Percentiles rank a stretch among this genome's conserved stretches.
Evolutionary conservation across 2,888 invertebrate species (phyloP).

Genomic region (Syrphus vitripennis): DNA sequence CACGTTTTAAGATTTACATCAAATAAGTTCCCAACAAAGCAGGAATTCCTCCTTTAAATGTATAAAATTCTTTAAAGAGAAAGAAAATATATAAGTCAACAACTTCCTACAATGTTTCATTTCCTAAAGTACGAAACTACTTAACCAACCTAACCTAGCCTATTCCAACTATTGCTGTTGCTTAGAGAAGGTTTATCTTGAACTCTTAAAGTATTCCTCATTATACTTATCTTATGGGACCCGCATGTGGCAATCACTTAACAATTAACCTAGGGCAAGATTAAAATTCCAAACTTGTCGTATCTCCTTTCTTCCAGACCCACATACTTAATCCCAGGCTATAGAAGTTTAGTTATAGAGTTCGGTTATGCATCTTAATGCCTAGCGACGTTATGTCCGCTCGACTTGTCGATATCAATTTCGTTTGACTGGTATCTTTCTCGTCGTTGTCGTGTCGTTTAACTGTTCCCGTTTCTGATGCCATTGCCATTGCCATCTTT

Average conservation of each 20-base stretch:
- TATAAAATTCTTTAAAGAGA: neutral
- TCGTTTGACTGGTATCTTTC: constrained; percentile 40
- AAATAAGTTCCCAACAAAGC: neutral
- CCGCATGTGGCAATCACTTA: constrained; percentile 52
- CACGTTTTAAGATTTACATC: constrained; percentile 19
- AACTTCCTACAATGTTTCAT: constrained; percentile 9
- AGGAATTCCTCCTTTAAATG: neutral
- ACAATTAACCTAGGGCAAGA: constrained; percentile 61
- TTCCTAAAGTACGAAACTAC: neutral
- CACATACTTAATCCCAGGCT: constrained; percentile 1
- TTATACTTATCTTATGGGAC: constrained; percentile 28
- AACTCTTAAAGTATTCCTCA: constrained; percentile 13
- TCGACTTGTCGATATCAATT: constrained; percentile 63
- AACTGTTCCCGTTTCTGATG: neutral
- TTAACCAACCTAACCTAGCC: neutral
- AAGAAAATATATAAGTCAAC: neutral
- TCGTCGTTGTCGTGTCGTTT: neutral
- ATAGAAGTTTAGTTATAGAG: neutral
- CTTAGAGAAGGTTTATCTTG: neutral
- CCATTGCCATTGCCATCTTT: constrained; percentile 9
- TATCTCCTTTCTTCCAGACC: constrained; percentile 26
- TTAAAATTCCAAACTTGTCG: constrained; percentile 44
- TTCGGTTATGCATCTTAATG: constrained; percentile 52
- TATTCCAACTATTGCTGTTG: constrained; percentile 1
- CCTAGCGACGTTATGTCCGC: constrained; percentile 53